Evolutionary conservation across 1,140 invertebrate genomes (phyloP).

Genomic region (Ooceraea biroi): DNA sequence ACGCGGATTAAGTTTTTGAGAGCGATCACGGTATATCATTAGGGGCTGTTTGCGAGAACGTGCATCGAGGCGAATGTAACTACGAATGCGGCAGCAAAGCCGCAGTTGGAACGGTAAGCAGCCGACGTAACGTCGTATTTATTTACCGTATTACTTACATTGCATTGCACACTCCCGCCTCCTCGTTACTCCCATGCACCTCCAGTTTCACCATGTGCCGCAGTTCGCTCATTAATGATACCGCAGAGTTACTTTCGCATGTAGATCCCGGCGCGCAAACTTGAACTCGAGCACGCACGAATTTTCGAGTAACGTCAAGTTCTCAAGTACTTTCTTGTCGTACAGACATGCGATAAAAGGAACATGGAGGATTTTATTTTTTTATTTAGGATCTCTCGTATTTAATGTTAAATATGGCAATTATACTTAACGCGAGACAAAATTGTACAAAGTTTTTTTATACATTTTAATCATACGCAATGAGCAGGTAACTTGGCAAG

Average conservation of each 20-base stretch:
- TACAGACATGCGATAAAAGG: not conserved
- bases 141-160: slow-evolving; percentile 63
- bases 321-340: not conserved
- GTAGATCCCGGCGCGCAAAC: slow-evolving; percentile 29
- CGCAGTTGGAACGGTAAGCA: slow-evolving; percentile 36
- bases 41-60: slow-evolving; percentile 37
- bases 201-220: not conserved
- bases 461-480: too few relatives aligned
- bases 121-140: slow-evolving; percentile 55
- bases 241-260: slow-evolving; percentile 32
- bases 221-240: slow-evolving; percentile 45
- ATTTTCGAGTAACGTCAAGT: not conserved
- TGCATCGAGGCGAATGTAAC: slow-evolving; percentile 31
- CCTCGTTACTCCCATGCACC: slow-evolving; percentile 40
- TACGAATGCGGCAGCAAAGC: slow-evolving; percentile 27
- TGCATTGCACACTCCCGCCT: slow-evolving; percentile 32
- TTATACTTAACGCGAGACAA: not conserved
- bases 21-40: slow-evolving; percentile 36
- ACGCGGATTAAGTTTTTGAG: slow-evolving; percentile 28
- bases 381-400: not conserved
- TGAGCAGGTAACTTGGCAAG: too few relatives aligned
- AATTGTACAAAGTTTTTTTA: not conserved
- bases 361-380: not conserved
- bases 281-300: not conserved
- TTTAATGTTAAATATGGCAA: not conserved